A percentile compares a stretch with the other conserved stretches of the same genome.
Evolutionary conservation across 2,888 invertebrate species (phyloP).

Genomic region (Agrotis clavis): DNA sequence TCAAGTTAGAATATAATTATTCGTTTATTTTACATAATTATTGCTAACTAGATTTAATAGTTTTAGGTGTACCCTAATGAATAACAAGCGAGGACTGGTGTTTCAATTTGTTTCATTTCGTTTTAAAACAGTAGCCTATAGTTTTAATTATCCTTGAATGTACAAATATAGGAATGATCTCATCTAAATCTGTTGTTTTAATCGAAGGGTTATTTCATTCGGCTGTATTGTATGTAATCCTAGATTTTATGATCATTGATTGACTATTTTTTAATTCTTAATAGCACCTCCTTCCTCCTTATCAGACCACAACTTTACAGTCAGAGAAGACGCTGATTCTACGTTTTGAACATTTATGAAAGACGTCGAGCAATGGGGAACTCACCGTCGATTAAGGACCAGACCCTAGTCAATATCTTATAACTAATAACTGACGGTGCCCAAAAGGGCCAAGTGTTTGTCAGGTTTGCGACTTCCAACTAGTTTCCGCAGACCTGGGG

Average conservation of each 20-base stretch:
- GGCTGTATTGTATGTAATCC: not conserved
- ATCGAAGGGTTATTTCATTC: not conserved
- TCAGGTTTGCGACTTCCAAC: too few relatives aligned
- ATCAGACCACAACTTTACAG: not conserved
- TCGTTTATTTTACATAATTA: constrained; percentile 60
- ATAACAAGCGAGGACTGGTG: constrained; percentile 52
- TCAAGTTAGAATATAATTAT: constrained; percentile 50
- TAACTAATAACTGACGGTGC: too few relatives aligned
- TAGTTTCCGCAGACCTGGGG: too few relatives aligned
- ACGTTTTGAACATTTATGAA: not conserved
- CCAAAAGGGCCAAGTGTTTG: too few relatives aligned
- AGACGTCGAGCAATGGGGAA: too few relatives aligned
- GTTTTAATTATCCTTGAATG: not conserved
- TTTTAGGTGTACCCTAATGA: constrained; percentile 61
- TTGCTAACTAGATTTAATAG: constrained; percentile 58
- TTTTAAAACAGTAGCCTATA: constrained; percentile 25
- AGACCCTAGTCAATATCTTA: too few relatives aligned
- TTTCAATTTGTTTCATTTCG: constrained; percentile 40
- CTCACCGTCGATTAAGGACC: too few relatives aligned
- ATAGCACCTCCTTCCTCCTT: not conserved
- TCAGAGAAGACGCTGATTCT: not conserved
- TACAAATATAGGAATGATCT: constrained; percentile 13
- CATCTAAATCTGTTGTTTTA: not conserved
- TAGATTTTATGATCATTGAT: not conserved
- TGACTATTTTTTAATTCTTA: not conserved